Evolutionary conservation across 2,888 invertebrate species (phyloP).

Genomic region (Masnerella sp.): DNA sequence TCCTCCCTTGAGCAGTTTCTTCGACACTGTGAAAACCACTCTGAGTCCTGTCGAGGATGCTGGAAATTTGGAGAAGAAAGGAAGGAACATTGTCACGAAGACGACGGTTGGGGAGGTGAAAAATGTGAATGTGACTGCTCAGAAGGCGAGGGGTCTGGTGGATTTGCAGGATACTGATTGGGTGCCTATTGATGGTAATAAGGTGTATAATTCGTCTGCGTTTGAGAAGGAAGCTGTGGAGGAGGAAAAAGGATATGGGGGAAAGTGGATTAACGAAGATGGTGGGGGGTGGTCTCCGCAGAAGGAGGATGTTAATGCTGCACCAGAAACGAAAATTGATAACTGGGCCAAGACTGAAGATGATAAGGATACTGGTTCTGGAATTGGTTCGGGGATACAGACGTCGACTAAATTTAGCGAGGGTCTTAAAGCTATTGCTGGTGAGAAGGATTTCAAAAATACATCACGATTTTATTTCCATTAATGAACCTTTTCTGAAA

Average conservation of each 20-base stretch:
- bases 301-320: slow-evolving; percentile 58
- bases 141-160: slow-evolving; percentile 24
- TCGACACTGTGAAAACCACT: slow-evolving; percentile 38
- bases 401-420: slow-evolving; percentile 25
- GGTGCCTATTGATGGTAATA: slow-evolving; percentile 57
- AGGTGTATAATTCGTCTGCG: slow-evolving; percentile 25
- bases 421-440: slow-evolving; percentile 26
- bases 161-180: slow-evolving; percentile 55
- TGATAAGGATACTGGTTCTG: slow-evolving; percentile 2
- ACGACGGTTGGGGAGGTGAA: slow-evolving; percentile 1
- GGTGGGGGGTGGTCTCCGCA: slow-evolving; percentile 64
- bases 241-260: slow-evolving; percentile 56
- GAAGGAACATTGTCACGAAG: slow-evolving; percentile 36
- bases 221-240: slow-evolving; percentile 24
- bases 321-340: slow-evolving; percentile 65
- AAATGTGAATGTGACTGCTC: slow-evolving; percentile 8
- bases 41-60: slow-evolving; percentile 15
- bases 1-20: slow-evolving; percentile 78
- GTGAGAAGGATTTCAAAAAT: not conserved
- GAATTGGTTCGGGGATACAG: too few relatives aligned
- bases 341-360: slow-evolving; percentile 67
- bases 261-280: slow-evolving; percentile 66
- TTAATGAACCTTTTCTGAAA: too few relatives aligned
- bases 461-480: too few relatives aligned
- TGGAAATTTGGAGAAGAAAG: slow-evolving; percentile 38